Base-by-base conservation (phyloP, 2,797 vertebrate species). In the Aulostomus chinensis region DNA sequence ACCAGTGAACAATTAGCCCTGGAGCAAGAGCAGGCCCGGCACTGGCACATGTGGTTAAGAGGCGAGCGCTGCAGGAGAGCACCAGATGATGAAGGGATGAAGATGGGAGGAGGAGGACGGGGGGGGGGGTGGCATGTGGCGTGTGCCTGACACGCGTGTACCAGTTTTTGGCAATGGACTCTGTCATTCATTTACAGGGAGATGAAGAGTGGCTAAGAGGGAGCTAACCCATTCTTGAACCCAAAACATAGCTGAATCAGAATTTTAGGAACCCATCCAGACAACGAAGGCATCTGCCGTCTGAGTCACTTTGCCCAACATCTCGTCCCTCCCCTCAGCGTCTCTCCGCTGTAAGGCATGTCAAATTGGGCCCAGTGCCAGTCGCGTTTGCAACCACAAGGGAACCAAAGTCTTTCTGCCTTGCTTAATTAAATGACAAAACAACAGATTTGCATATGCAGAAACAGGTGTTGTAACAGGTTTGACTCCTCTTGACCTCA, bases 391-490 rank as follows among this genome's bases (percentile, higher is more conserved):
- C 34, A 63, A 92, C 86, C 93, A 91, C 89, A n/a, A 91, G 93
- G 94, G 92, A n/a, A 94, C 88, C 43, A 54, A 60, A 82, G 87
- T 87, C 85, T 88, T 86, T 86, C 86, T 55, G 72, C 64, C 49
- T 81, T 93, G 89, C 88, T 92, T 92, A 94, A 96, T 92, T 90
- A 95, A 93, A 95, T 90, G 91, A 94, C 91, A 96, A 93, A 94
- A 93, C 91, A 93, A 93, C 92, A 95, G 91, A 97, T 96, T 93
- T 95, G 89, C 93, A 93, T 94, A 92, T 89, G 84, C 76, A 93
- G 89, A 94, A 94, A 90, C 94, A 97, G 94, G 94, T 97, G 95
- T 89, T 92, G 72, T 91, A 95, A 95, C 94, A 97, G 94, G 93
- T 95, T 96, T 94, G 92, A 92, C 76, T 94, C 91, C 87, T 91